phyloP scores from a whole-genome alignment of 2,797 vertebrate species.

The Sebastes miniatus region DNA sequence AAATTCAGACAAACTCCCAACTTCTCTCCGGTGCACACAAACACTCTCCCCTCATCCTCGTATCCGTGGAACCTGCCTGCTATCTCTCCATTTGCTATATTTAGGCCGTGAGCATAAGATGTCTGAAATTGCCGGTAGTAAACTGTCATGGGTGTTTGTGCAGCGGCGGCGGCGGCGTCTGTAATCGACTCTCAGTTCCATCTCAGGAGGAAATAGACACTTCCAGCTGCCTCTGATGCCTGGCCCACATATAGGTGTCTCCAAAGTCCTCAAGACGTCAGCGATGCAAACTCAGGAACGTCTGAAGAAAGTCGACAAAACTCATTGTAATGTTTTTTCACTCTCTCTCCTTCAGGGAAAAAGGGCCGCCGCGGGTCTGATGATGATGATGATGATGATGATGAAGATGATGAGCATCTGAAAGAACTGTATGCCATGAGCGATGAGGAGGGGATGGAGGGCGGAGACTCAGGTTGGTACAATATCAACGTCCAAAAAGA shows the following conservation, averaged over 20 bases:
- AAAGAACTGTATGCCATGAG: slow-evolving; percentile 79
- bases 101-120: slow-evolving; percentile 76
- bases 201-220: slow-evolving; percentile 75
- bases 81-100: slow-evolving; percentile 81
- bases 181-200: slow-evolving; percentile 78
- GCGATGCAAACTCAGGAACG: slow-evolving; percentile 39
- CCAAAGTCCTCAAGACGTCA: slow-evolving; percentile 65
- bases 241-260: slow-evolving; percentile 77
- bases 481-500: background rate
- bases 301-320: slow-evolving; percentile 47
- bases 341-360: slow-evolving; percentile 55
- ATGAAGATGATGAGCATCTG: slow-evolving; percentile 44
- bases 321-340: slow-evolving; percentile 17
- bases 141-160: slow-evolving; percentile 82
- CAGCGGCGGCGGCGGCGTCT: slow-evolving; percentile 58
- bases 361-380: slow-evolving; percentile 49
- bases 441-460: slow-evolving; percentile 67
- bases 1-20: slow-evolving; percentile 56
- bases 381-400: slow-evolving; percentile 53
- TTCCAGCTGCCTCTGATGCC: slow-evolving; percentile 74
- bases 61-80: slow-evolving; percentile 70
- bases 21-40: slow-evolving; percentile 28
- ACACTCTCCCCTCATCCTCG: slow-evolving; percentile 54
- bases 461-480: slow-evolving; percentile 65
- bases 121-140: slow-evolving; percentile 78